Conservation (phyloP, 1,140 invertebrate species). For the Platorchestia sp. region DNA sequence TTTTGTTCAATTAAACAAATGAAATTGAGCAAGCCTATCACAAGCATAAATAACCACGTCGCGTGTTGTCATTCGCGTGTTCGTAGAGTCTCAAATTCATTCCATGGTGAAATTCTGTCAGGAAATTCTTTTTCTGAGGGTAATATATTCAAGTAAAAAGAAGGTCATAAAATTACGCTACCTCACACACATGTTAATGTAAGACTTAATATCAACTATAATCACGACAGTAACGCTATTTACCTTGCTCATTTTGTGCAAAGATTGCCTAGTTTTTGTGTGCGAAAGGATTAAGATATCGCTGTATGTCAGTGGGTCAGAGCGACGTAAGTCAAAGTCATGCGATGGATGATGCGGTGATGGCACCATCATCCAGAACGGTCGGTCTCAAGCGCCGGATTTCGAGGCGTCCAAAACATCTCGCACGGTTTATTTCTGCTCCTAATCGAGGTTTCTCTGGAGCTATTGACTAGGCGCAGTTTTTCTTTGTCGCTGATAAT, state of each 20-base stretch:
- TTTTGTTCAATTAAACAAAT: no score
- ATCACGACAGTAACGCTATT: no score
- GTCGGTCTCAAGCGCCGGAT: not conserved
- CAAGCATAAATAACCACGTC: no score
- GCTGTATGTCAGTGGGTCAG: constrained; percentile 28
- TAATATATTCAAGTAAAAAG: no score
- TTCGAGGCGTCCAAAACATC: not conserved
- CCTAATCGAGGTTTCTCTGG: constrained; percentile 17
- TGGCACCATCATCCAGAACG: not conserved
- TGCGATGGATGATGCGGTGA: not conserved
- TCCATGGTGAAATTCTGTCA: no score
- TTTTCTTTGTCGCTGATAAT: constrained; percentile 41
- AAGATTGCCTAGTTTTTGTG: not conserved
- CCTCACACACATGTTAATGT: no score
- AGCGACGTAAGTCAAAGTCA: not conserved
- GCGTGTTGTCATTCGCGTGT: no score
- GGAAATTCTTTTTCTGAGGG: no score
- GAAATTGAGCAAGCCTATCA: no score
- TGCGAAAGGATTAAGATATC: not conserved
- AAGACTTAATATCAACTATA: no score
- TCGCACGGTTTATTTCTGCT: not conserved
- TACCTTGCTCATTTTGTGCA: not conserved
- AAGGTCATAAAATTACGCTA: no score
- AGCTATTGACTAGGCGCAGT: constrained; percentile 43
- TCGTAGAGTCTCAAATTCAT: no score